phyloP scores from a whole-genome alignment of 2,888 invertebrate species.

The Caenorhabditis sp. region DNA sequence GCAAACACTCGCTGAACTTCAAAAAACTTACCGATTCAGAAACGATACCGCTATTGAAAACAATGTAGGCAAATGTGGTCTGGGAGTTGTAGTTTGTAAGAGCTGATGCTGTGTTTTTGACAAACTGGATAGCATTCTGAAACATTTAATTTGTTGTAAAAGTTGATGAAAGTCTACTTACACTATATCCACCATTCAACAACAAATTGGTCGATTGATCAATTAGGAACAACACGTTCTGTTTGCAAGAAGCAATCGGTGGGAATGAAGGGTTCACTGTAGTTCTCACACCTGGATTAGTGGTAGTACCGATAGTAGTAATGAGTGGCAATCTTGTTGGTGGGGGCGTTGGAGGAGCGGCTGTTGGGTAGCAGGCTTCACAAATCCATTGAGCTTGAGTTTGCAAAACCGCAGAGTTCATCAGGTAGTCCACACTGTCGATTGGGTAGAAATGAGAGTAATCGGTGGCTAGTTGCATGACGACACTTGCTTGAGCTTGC shows the following conservation, averaged over 20 bases:
- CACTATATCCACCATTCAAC: constrained; percentile 48
- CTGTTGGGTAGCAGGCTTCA: constrained; percentile 58
- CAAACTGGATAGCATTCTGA: constrained; percentile 43
- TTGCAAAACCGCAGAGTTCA: constrained; percentile 44
- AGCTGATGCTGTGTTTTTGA: constrained; percentile 26
- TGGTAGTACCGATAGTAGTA: constrained; percentile 31
- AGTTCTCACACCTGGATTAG: constrained; percentile 1
- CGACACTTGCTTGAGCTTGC: constrained; percentile 33
- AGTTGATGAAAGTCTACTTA: neutral
- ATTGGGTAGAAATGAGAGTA: constrained; percentile 54
- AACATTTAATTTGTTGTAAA: neutral
- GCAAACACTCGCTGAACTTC: no score
- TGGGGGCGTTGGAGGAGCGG: constrained; percentile 45
- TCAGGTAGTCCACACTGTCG: constrained; percentile 47
- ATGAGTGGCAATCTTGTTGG: constrained; percentile 55
- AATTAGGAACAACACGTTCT: constrained; percentile 62
- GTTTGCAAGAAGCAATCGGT: constrained; percentile 29
- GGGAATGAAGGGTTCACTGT: constrained; percentile 47
- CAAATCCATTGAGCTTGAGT: constrained; percentile 65
- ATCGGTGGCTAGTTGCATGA: constrained; percentile 36
- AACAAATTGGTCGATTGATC: constrained; percentile 61
- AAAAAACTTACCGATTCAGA: constrained; percentile 42
- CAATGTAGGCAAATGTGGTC: constrained; percentile 51
- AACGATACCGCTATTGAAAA: constrained; percentile 50
- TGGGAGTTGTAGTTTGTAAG: constrained; percentile 35